Evolutionary conservation across 2,888 invertebrate species (phyloP).

Genomic region (Microctonus hyperodae): DNA sequence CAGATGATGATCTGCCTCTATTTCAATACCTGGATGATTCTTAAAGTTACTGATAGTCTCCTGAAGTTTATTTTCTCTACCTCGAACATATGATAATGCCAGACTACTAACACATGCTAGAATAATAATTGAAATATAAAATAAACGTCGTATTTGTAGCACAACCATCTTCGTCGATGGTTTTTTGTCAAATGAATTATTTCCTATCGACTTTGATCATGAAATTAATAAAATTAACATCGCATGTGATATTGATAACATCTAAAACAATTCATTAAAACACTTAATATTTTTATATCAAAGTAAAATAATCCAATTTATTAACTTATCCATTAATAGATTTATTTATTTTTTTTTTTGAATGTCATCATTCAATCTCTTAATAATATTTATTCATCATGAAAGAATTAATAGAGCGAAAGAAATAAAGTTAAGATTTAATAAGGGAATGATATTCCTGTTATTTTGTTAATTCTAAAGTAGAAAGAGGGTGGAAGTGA

Average conservation of each 20-base stretch:
- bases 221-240: not conserved
- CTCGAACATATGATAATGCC: not conserved
- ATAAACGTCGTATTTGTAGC: not conserved
- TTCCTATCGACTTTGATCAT: not conserved
- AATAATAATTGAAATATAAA: not conserved
- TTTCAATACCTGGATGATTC: too few species aligned
- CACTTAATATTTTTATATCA: not conserved
- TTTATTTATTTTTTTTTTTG: not conserved
- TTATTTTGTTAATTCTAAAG: not conserved
- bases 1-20: too few species aligned
- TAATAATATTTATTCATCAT: not conserved
- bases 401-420: not conserved
- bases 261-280: not conserved
- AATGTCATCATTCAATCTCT: not conserved
- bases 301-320: too few species aligned
- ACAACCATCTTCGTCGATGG: not conserved
- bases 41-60: too few species aligned
- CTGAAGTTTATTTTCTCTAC: not conserved
- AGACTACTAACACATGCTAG: not conserved
- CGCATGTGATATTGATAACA: not conserved
- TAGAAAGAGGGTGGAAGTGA: not conserved
- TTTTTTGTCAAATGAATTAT: not conserved
- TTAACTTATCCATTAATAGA: too few species aligned
- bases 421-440: too few species aligned
- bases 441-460: not conserved